phyloP scores from a whole-genome alignment of 2,888 invertebrate species.

The Heterodera filipjevi region DNA sequence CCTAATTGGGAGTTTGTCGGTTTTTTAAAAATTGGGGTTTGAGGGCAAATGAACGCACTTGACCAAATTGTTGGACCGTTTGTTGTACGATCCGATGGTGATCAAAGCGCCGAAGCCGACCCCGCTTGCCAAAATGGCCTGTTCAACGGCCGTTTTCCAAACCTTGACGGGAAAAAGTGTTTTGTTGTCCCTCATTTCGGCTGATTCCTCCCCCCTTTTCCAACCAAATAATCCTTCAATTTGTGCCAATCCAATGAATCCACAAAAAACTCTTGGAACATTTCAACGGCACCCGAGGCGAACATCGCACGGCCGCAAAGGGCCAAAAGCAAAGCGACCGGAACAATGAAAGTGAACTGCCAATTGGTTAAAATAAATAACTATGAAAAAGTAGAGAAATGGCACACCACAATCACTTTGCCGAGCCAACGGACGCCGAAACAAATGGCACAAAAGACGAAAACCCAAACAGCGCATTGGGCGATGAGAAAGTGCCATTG shows the following conservation, averaged over 20 bases:
- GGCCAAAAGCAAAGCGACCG: slow-evolving; percentile 39
- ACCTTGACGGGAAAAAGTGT: slow-evolving; percentile 38
- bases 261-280: slow-evolving; percentile 52
- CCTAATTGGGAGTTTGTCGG: slow-evolving; percentile 28
- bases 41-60: slow-evolving; percentile 45
- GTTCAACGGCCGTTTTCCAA: slow-evolving; percentile 61
- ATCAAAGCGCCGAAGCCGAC: slow-evolving; percentile 65
- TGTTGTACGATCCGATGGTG: slow-evolving; percentile 64
- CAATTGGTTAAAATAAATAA: background rate
- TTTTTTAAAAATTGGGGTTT: background rate
- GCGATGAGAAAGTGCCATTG: slow-evolving; percentile 55
- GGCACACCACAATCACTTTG: slow-evolving; percentile 46
- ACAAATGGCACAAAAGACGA: slow-evolving; percentile 60
- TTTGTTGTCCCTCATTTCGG: background rate
- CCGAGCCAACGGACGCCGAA: slow-evolving; percentile 65
- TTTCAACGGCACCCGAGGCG: slow-evolving; percentile 51
- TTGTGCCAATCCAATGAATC: slow-evolving; percentile 59
- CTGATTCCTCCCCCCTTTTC: slow-evolving; percentile 14
- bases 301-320: slow-evolving; percentile 42
- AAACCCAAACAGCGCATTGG: slow-evolving; percentile 58
- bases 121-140: slow-evolving; percentile 61
- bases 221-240: slow-evolving; percentile 51
- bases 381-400: background rate
- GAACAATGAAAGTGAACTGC: slow-evolving; percentile 46
- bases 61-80: slow-evolving; percentile 63